Base-by-base conservation (phyloP, 2,113 vertebrate genomes). In the Oxygymnocypris stewartii region DNA sequence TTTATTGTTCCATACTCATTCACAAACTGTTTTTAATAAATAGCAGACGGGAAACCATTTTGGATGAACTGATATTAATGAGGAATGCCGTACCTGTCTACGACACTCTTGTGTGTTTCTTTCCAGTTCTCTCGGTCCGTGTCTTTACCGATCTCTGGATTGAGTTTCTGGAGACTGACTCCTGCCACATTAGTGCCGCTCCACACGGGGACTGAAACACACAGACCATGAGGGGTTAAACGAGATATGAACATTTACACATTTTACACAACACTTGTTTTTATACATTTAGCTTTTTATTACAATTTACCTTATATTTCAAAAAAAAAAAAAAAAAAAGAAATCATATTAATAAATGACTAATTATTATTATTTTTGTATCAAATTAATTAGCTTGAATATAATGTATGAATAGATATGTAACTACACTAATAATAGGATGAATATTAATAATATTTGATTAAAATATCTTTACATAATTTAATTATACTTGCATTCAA, bases 181-280 rank as follows among this genome's bases (percentile, higher is more conserved):
- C 91, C 90, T 65, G 91, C 92, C 42, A 93, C 84, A 67, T 90
- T 93, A 20, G 88, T 82, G 8, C 88, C 88, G 31, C 90, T 92
- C 91, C 92, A 91, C 7, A 91, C 87, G 82, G 90, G 78, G 54
- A 92, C 90, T 91, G 74, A 51, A 69, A 40, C 59, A 63, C 28
- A 35, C 0, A 35, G 13, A 4, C 13, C 28, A 67, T 8, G 65
- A 35, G 65, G 9, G 31, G 28, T 9, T 69, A 2, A 69, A 9
- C 25, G 13, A 16, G 3, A 18, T 35, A 18, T 35, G 14, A 69
- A 0, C 18, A 9, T 9, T 4, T 69, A 2, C 9, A 35, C 8
- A 35, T 18, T 2, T 35, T 18, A 0, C 18, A 2, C 63, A 65
- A 63, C 25, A 63, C 25, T 61, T 61, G 9, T 28, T 65, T 65